Evolutionary conservation across 2,113 vertebrate genomes (phyloP), one percentile per base, ranked within the genome.

Genomic region (Sylvia atricapilla): DNA sequence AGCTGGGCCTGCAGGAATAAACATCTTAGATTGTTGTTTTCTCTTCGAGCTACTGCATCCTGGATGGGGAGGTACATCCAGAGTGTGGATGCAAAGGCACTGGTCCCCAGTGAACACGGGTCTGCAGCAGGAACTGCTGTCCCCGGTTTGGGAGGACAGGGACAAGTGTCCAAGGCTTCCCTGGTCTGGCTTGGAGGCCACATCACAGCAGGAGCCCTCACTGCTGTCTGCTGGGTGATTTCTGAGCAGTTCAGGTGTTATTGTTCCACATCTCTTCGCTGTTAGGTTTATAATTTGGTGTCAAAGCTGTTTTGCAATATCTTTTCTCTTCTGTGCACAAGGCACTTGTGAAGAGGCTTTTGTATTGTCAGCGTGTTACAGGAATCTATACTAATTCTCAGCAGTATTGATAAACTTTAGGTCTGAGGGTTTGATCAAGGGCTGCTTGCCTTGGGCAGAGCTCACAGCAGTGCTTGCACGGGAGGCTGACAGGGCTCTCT

Each of bases 331-430:
- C 47, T 41, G 52, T 75, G 64, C 33, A 46, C 39, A 56, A 84
- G 24, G 58, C 50, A 7, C 72, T 90, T 70, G 30, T 35, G 37
- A 85, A 23, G 35, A 49, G 68, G 73, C 59, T 70, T 93, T 87
- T 88, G 75, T 94, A 19, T 47, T 80, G n/a, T 44, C 68, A 87
- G 89, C 62, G 53, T 47, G 11, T 92, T 62, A 66, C 63, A 77
- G 79, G 56, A 86, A 60, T 89, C 89, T 75, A 28, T 78, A n/a
- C 78, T 91, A 82, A 94, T 84, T 96, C 84, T 56, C 41, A 50
- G 44, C n/a, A 56, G 41, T 60, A 84, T 75, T 90, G 89, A 95
- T 87, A 82, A 87, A 33, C 74, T 89, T 68, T 19, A 75, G 55
- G 47, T 55, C 35, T 50, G 68, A 43, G 73, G 64, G 60, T 24